Evolutionary conservation across 2,797 vertebrate species (phyloP).

Genomic region (Poeciliopsis presidionis): DNA sequence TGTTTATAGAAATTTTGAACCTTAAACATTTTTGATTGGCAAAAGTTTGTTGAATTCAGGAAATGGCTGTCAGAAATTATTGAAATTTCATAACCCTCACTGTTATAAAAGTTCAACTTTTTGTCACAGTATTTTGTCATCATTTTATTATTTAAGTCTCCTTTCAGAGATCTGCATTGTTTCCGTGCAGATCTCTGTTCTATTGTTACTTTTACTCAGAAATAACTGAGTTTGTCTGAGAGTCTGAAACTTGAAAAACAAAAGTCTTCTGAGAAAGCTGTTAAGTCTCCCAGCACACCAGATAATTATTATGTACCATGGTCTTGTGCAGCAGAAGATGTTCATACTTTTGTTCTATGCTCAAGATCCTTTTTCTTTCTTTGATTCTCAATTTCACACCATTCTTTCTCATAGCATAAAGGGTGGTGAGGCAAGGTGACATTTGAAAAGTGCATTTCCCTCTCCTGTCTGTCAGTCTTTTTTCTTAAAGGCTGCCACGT

Average conservation of each 20-base stretch:
- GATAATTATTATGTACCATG: conserved; percentile 17
- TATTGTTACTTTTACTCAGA: not conserved
- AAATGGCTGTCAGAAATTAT: not conserved
- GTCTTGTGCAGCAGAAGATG: conserved; percentile 34
- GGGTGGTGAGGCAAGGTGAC: conserved; percentile 72
- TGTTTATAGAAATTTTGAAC: not conserved
- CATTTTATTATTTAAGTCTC: not conserved
- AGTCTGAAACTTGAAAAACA: conserved; percentile 12
- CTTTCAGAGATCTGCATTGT: not conserved
- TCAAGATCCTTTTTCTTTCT: conserved; percentile 37
- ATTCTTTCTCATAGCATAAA: conserved; percentile 46
- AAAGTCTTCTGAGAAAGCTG: not conserved
- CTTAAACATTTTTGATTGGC: not conserved
- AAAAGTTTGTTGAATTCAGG: not conserved
- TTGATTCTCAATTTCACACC: conserved; percentile 44
- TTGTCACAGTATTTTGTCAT: not conserved
- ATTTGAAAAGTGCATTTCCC: conserved; percentile 79
- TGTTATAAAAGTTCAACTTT: not conserved
- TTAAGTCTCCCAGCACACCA: conserved; percentile 3
- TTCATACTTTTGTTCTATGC: conserved; percentile 26
- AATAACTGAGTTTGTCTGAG: not conserved
- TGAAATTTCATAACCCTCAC: not conserved
- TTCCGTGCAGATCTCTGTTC: not conserved
- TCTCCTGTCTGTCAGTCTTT: conserved; percentile 66
- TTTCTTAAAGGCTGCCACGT: conserved; percentile 48